Percentiles rank a stretch among this genome's conserved stretches.
These are phyloP conservation scores for Ormia ochracea DNA, from an alignment of 2,888 invertebrate genomes.

Conservation along the genomic window DNA sequence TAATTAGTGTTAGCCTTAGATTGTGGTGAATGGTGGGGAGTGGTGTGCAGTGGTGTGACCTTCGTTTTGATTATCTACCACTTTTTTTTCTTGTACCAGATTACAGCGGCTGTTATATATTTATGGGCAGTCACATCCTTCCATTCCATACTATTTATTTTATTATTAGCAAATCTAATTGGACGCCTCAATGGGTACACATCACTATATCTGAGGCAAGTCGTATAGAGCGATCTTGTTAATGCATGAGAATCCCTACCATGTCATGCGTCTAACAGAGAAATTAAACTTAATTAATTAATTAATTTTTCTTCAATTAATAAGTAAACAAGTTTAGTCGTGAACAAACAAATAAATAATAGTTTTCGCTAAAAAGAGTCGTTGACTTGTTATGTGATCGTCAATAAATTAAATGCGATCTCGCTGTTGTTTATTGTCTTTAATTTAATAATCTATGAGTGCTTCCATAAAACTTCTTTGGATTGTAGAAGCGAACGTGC, in stretches of 20 bases:
- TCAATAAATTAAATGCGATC: slow-evolving; percentile 27
- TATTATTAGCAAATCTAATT: too few relatives aligned
- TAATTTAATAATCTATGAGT: slow-evolving; percentile 43
- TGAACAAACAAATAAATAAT: slow-evolving; percentile 12
- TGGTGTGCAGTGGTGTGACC: neutral
- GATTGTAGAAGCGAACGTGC: slow-evolving; percentile 46
- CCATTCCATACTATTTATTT: too few relatives aligned
- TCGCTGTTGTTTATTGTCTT: neutral
- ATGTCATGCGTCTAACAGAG: too few relatives aligned
- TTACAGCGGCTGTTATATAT: too few relatives aligned
- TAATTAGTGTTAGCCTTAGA: neutral
- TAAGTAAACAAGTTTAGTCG: neutral
- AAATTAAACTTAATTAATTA: too few relatives aligned
- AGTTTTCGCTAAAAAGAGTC: neutral
- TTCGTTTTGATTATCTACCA: neutral
- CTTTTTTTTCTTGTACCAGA: too few relatives aligned
- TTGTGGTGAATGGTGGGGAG: neutral
- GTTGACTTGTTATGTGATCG: slow-evolving; percentile 8
- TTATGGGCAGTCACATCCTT: too few relatives aligned
- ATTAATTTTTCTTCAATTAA: slow-evolving; percentile 26
- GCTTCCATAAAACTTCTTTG: slow-evolving; percentile 31
- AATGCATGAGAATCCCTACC: too few relatives aligned
- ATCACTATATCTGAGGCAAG: too few relatives aligned
- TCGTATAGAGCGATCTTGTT: too few relatives aligned
- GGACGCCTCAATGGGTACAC: too few relatives aligned